phyloP scores from a whole-genome alignment of 2,888 invertebrate species.

The Dioctria rufipes region DNA sequence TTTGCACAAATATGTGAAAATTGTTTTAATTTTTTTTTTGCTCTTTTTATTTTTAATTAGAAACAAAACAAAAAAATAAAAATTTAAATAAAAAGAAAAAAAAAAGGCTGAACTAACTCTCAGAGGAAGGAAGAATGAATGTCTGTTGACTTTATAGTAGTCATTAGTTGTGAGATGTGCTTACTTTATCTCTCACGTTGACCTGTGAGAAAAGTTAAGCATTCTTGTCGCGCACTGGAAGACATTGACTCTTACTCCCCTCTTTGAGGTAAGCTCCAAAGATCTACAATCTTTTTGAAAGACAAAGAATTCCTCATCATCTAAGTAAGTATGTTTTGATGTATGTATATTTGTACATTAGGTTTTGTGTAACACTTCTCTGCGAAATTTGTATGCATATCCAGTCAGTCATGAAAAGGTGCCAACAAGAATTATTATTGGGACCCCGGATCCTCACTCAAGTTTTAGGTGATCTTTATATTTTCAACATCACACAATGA shows the following conservation, averaged over 20 bases:
- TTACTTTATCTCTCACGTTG: no score
- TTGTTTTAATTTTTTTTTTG: no score
- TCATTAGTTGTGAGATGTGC: no score
- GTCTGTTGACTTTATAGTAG: no score
- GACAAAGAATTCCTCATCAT: no score
- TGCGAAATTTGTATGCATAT: conserved; percentile 31
- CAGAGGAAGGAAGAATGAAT: conserved; percentile 9
- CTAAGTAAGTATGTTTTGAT: background rate
- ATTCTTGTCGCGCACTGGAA: conserved; percentile 2
- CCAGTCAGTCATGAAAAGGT: conserved; percentile 8
- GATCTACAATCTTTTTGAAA: no score
- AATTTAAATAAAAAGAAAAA: conserved; percentile 1
- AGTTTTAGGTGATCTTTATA: background rate
- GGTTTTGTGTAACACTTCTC: conserved; percentile 26
- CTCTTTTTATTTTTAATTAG: conserved; percentile 4
- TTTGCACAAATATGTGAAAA: conserved; percentile 30
- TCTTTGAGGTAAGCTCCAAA: no score
- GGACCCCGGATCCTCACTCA: conserved; percentile 2
- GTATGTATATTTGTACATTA: background rate
- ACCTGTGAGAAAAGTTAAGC: background rate
- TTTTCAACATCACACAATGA: no score
- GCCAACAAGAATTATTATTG: background rate
- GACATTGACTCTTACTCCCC: no score
- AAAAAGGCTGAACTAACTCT: background rate
- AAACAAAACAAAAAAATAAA: conserved; percentile 3